phyloP scores from a whole-genome alignment of 2,113 vertebrate genomes.

The Harpagus bidentatus region DNA sequence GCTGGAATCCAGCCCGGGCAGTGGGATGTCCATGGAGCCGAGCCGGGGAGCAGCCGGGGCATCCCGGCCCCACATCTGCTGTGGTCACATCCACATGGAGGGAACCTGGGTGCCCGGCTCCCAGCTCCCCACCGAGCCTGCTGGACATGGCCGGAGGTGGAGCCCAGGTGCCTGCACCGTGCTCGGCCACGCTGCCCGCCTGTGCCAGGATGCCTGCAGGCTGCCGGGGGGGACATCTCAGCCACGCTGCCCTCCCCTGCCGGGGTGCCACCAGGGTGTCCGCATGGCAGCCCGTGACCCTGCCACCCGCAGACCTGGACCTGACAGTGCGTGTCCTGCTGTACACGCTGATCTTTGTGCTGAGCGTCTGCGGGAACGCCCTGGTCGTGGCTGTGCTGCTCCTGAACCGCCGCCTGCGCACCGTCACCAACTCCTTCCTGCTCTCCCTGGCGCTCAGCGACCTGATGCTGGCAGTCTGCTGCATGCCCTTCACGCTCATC shows the following conservation, averaged over 20 bases:
- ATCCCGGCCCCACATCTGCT: not conserved
- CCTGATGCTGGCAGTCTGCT: slow-evolving; percentile 90
- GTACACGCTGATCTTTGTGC: slow-evolving; percentile 86
- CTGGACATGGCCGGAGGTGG: not conserved
- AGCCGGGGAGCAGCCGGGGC: too few relatives aligned
- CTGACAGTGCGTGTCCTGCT: slow-evolving; percentile 83
- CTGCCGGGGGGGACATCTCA: too few relatives aligned
- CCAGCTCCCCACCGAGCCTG: not conserved
- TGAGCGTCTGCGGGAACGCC: slow-evolving; percentile 88
- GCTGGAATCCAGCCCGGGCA: not conserved
- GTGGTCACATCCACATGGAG: not conserved
- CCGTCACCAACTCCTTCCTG: slow-evolving; percentile 94
- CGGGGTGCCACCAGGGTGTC: not conserved
- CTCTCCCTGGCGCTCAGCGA: slow-evolving; percentile 93
- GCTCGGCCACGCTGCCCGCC: not conserved
- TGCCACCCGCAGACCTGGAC: slow-evolving; percentile 75
- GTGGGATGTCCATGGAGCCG: too few relatives aligned
- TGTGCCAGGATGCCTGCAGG: too few relatives aligned
- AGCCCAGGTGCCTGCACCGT: not conserved
- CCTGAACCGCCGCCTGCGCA: slow-evolving; percentile 88
- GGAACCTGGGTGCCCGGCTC: not conserved
- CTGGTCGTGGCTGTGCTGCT: slow-evolving; percentile 89
- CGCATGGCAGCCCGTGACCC: accelerated
- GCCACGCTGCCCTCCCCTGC: too few relatives aligned
- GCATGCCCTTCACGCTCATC: slow-evolving; percentile 95